A percentile compares a stretch with the other conserved stretches of the same genome.
These are phyloP conservation scores for Spea hammondii DNA, from an alignment of 2,797 vertebrate species.

Conservation along the genomic window DNA sequence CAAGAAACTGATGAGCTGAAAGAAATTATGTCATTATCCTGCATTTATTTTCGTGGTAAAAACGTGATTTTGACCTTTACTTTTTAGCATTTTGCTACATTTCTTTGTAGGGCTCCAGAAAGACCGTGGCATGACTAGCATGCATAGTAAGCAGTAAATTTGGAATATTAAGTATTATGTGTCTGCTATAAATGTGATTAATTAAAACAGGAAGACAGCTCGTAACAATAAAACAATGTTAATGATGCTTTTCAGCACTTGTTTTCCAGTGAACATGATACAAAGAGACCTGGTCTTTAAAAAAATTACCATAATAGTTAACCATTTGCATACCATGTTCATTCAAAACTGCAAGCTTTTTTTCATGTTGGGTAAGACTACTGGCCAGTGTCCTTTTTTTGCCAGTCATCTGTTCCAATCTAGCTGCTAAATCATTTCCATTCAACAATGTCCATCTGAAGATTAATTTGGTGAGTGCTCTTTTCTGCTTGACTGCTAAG, in stretches of 20 bases:
- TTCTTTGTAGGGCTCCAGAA: constrained; percentile 66
- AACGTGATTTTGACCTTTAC: constrained; percentile 80
- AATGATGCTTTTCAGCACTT: constrained; percentile 61
- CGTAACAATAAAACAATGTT: constrained; percentile 67
- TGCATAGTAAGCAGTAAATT: constrained; percentile 52
- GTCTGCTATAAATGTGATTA: constrained; percentile 63
- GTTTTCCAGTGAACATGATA: constrained; percentile 56
- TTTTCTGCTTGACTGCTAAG: constrained; percentile 54
- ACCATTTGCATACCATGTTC: neutral
- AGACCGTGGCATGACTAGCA: constrained; percentile 69
- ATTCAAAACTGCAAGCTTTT: neutral
- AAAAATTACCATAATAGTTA: neutral
- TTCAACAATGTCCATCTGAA: constrained; percentile 59
- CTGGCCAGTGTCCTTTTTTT: constrained; percentile 55
- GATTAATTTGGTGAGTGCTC: constrained; percentile 62
- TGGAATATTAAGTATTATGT: constrained; percentile 54
- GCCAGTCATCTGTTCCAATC: constrained; percentile 59
- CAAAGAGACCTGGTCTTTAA: constrained; percentile 64
- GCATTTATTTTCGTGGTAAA: constrained; percentile 76
- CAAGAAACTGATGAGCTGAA: constrained; percentile 81
- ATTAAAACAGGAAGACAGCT: constrained; percentile 60
- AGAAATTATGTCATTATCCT: constrained; percentile 82
- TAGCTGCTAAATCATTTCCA: constrained; percentile 41
- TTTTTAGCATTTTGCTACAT: constrained; percentile 68
- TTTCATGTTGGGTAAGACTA: constrained; percentile 34